Base-by-base conservation (phyloP, 2,888 invertebrate species). In the Arrhopalites spinosus region DNA sequence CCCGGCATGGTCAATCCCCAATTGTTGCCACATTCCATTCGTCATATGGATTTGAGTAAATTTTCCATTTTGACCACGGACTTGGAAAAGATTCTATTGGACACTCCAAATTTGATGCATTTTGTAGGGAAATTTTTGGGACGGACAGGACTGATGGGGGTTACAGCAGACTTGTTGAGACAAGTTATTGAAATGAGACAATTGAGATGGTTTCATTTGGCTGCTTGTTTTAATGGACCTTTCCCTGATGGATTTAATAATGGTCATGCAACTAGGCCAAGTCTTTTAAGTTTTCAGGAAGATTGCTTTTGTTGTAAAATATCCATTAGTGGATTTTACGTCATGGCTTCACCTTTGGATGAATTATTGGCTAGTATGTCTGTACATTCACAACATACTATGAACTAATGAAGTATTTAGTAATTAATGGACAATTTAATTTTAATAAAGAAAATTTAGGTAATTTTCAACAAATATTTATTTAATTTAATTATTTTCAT, bases 81-180 rank as follows among this genome's bases (percentile, higher is more conserved):
- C 17, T n/a, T 73, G 29, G 11, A 8, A 3, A 3, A 17, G 2
- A 68, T 74, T 15, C n/a, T 74, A 13, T 25, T 74, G 3, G 36
- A 36, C 2, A 15, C 68, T 1, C 67, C 67, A 13, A 20, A 20
- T 7, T 25, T 74, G 67, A 20, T 17, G 3, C 53, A 74, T 45
- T 74, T 74, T 74, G 74, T 68, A 13, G 74, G 53, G 43, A 74
- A 74, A 45, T 68, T 43, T 25, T n/a, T 74, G 27, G 74, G 74
- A 11, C 7, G 47, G 23, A 50, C 15, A 29, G 68, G 74, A 23
- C 7, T 5, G n/a, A 74, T 74, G 74, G 74, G 74, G 0, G 68
- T 67, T 2, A 66, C 36, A 8, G 5, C 47, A 43, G 67, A 53
- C 1, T 8, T 66, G 13, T 20, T 74, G 11, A 30, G 11, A 2